Conservation (phyloP, 2,113 vertebrate species). For the Pterocles gutturalis region DNA sequence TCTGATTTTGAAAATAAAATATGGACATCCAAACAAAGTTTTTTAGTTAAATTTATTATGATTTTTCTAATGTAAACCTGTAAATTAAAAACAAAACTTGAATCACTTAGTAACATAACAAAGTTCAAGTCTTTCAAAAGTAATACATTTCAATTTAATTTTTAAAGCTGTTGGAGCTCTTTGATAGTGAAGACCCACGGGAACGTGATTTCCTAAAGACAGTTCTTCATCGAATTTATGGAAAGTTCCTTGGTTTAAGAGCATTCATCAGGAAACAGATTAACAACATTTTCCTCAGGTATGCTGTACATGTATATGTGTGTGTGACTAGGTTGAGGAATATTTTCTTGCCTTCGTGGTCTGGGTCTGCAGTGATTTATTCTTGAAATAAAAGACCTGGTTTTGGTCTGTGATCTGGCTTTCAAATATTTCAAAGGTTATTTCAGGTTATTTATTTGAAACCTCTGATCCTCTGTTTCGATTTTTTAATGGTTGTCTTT, state of each 20-base stretch:
- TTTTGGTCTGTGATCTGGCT: neutral
- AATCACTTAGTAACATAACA: neutral
- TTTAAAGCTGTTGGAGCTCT: conserved; percentile 93
- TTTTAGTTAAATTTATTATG: neutral
- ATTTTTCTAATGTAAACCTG: neutral
- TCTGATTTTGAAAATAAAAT: neutral
- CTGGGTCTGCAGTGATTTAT: neutral
- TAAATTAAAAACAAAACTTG: neutral
- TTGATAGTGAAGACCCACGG: conserved; percentile 97
- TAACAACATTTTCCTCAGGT: conserved; percentile 99
- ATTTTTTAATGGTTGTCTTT: neutral
- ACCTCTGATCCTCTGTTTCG: neutral
- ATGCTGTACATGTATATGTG: neutral
- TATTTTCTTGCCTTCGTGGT: neutral
- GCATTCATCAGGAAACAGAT: conserved; percentile 99
- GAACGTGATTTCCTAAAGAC: conserved; percentile 98
- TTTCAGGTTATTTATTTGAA: neutral
- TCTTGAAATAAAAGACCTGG: neutral
- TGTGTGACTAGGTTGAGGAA: neutral
- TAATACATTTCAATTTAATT: conserved; percentile 71
- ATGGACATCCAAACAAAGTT: neutral
- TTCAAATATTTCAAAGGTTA: neutral
- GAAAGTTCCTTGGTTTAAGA: conserved; percentile 95
- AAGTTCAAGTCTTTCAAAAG: conserved; percentile 37
- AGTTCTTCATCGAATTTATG: conserved; percentile 95